phyloP scores from a whole-genome alignment of 2,113 vertebrate genomes.

The Bos javanicus region DNA sequence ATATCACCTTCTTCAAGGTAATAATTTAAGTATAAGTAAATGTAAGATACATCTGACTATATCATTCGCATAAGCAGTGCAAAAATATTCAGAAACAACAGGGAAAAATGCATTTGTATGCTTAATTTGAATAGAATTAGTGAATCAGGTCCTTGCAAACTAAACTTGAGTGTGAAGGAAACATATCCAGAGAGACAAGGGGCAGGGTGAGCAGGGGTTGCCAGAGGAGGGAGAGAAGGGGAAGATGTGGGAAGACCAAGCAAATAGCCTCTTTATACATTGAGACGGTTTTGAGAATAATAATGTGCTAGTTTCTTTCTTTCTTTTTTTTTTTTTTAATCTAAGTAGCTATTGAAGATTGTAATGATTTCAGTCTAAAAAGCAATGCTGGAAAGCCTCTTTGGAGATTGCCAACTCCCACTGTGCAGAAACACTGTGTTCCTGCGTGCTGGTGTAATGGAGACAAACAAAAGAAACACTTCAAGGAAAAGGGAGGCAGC shows the following conservation, averaged over 20 bases:
- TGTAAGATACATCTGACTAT: slow-evolving; percentile 61
- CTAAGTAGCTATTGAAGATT: slow-evolving; percentile 83
- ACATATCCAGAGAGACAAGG: slow-evolving; percentile 59
- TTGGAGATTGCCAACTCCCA: slow-evolving; percentile 83
- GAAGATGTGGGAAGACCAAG: slow-evolving; percentile 49
- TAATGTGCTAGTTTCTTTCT: slow-evolving; percentile 80
- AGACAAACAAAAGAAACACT: slow-evolving; percentile 84
- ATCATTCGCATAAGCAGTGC: slow-evolving; percentile 72
- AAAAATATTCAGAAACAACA: slow-evolving; percentile 74
- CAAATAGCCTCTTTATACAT: slow-evolving; percentile 81
- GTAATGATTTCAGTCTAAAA: slow-evolving; percentile 86
- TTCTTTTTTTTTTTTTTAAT: slow-evolving; percentile 75
- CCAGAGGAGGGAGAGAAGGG: neutral
- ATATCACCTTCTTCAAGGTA: slow-evolving; percentile 60
- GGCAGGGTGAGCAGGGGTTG: slow-evolving; percentile 31
- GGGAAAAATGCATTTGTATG: slow-evolving; percentile 61
- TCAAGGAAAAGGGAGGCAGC: slow-evolving; percentile 76
- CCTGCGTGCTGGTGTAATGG: slow-evolving; percentile 77
- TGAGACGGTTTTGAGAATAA: slow-evolving; percentile 82
- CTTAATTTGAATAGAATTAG: slow-evolving; percentile 71
- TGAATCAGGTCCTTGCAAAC: slow-evolving; percentile 72
- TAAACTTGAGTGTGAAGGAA: slow-evolving; percentile 78
- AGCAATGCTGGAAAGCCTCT: slow-evolving; percentile 83
- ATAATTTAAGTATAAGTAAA: slow-evolving; percentile 69
- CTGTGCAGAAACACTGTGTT: slow-evolving; percentile 84